Percentiles rank a stretch among this genome's conserved stretches.
Evolutionary conservation across 1,140 invertebrate species (phyloP).

Genomic region (Brachionus manjavacas): DNA sequence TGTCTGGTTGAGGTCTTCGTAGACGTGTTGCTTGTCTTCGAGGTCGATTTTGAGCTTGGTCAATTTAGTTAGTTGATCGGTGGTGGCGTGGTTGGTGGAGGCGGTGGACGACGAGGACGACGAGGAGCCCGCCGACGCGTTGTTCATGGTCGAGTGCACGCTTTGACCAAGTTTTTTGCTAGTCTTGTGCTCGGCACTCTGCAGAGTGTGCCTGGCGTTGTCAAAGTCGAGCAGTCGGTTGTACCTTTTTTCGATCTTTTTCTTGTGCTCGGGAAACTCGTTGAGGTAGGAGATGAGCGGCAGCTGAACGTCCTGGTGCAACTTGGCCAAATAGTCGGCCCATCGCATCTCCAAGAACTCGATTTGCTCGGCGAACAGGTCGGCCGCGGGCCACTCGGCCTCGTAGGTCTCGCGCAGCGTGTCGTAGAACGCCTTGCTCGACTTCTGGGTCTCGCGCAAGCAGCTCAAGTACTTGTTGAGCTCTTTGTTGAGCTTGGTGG

Average conservation of each 20-base stretch:
- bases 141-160: neutral
- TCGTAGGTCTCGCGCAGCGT: conserved; percentile 32
- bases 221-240: conserved; percentile 35
- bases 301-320: conserved; percentile 26
- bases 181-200: conserved; percentile 17
- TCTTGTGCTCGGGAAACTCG: conserved; percentile 40
- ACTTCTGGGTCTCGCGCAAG: conserved; percentile 21
- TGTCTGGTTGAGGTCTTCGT: conserved; percentile 35
- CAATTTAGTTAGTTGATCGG: conserved; percentile 33
- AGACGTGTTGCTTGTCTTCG: conserved; percentile 35
- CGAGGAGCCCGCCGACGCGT: neutral
- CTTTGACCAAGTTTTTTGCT: neutral
- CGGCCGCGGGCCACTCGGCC: neutral
- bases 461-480: conserved; percentile 29
- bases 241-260: conserved; percentile 39
- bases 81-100: neutral
- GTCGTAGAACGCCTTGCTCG: conserved; percentile 34
- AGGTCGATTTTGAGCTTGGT: conserved; percentile 41
- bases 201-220: conserved; percentile 21
- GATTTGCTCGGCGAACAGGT: neutral
- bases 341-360: neutral
- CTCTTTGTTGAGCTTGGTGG: conserved; percentile 23
- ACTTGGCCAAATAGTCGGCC: neutral
- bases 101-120: neutral
- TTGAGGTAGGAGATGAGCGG: conserved; percentile 10